Conservation (phyloP, 2,797 vertebrate genomes). For the Epinephelus awoara region DNA sequence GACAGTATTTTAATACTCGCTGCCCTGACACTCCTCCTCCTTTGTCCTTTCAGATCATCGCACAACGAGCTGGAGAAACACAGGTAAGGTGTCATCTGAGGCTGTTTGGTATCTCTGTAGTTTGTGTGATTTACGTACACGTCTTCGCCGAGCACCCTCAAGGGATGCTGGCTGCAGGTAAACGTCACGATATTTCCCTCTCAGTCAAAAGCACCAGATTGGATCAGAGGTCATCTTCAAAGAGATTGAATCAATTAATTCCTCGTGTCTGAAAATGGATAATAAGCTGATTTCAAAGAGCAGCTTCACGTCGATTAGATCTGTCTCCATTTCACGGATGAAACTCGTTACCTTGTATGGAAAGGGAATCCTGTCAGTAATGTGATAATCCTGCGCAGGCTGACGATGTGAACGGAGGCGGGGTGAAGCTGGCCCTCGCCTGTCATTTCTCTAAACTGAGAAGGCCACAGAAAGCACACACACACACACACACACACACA, state of each 20-base stretch:
- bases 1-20: background rate
- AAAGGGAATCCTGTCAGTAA: slow-evolving; percentile 70
- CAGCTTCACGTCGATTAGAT: slow-evolving; percentile 59
- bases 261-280: slow-evolving; percentile 56
- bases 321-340: slow-evolving; percentile 60
- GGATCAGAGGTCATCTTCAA: slow-evolving; percentile 52
- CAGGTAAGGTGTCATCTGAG: slow-evolving; percentile 89
- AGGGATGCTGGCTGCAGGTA: slow-evolving; percentile 19
- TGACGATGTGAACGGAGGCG: slow-evolving; percentile 41
- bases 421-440: slow-evolving; percentile 37
- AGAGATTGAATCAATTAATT: slow-evolving; percentile 60
- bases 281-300: slow-evolving; percentile 66
- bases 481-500: slow-evolving; percentile 10
- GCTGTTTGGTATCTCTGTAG: background rate
- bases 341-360: slow-evolving; percentile 65
- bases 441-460: slow-evolving; percentile 45
- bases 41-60: slow-evolving; percentile 86
- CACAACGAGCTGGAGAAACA: slow-evolving; percentile 99
- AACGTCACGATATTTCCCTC: slow-evolving; percentile 22
- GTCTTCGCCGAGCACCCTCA: background rate
- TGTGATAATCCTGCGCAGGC: slow-evolving; percentile 63
- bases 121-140: slow-evolving; percentile 29
- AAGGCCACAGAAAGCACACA: slow-evolving; percentile 11
- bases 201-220: slow-evolving; percentile 28
- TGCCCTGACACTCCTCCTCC: slow-evolving; percentile 34